phyloP scores from a whole-genome alignment of 2,113 vertebrate genomes.

The Acinonyx jubatus region DNA sequence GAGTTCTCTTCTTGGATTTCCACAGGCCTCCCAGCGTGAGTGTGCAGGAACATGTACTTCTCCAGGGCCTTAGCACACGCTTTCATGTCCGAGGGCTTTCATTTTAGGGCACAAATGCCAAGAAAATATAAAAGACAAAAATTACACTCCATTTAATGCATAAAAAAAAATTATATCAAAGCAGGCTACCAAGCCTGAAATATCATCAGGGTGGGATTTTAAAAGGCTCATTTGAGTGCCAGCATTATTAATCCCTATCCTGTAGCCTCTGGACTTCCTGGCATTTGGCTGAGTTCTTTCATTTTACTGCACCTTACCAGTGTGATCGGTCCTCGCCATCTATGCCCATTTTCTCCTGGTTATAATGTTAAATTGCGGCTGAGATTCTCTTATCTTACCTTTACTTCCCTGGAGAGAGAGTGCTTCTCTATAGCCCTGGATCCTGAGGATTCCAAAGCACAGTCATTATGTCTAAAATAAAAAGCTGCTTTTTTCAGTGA shows the following conservation, averaged over 20 bases:
- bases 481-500: neutral
- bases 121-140: slow-evolving; percentile 38
- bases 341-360: neutral
- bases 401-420: neutral
- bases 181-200: neutral
- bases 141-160: neutral
- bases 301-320: neutral
- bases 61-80: neutral
- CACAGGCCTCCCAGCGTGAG: neutral
- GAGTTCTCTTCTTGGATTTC: neutral
- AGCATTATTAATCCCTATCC: neutral
- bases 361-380: slow-evolving; percentile 16
- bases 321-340: neutral
- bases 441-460: neutral
- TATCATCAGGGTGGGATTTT: neutral
- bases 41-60: neutral
- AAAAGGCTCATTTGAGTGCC: slow-evolving; percentile 21
- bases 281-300: neutral
- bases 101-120: neutral
- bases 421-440: neutral
- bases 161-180: slow-evolving; percentile 10
- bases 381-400: neutral
- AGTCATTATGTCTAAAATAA: neutral
- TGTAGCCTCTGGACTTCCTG: neutral
- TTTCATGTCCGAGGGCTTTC: neutral